These are phyloP conservation scores for Oreonectes daqikongensis DNA, from an alignment of 2,797 vertebrate species.

Conservation along the genomic window DNA sequence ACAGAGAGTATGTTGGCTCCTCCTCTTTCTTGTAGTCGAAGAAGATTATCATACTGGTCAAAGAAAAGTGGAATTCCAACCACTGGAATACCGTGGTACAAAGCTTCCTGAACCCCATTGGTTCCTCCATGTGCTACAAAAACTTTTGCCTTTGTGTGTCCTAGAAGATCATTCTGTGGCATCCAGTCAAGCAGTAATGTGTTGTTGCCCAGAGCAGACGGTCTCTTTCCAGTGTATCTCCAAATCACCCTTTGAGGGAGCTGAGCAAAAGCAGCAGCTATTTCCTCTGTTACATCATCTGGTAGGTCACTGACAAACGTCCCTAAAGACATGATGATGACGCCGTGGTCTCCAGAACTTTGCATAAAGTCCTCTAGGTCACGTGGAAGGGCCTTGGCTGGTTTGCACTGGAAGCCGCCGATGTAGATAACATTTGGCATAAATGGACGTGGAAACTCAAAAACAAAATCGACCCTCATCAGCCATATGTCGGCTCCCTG, in stretches of 20 bases:
- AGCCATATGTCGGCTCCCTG: conserved; percentile 59
- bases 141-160: conserved; percentile 47
- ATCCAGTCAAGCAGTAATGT: conserved; percentile 54
- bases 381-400: conserved; percentile 47
- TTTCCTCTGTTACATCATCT: conserved; percentile 41
- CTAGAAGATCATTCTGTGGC: conserved; percentile 52
- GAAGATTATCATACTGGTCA: conserved; percentile 36
- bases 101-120: conserved; percentile 47
- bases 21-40: conserved; percentile 21
- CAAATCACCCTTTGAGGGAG: conserved; percentile 51
- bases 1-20: conserved; percentile 12
- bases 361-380: conserved; percentile 53
- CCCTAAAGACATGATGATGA: conserved; percentile 63
- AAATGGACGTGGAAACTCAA: conserved; percentile 60
- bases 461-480: conserved; percentile 63
- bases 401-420: conserved; percentile 59
- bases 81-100: conserved; percentile 48
- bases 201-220: conserved; percentile 48
- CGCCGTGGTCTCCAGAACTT: conserved; percentile 51
- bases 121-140: conserved; percentile 54
- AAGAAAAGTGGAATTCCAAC: conserved; percentile 50
- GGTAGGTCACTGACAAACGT: conserved; percentile 42
- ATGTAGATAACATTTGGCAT: conserved; percentile 62
- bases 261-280: conserved; percentile 51
- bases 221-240: conserved; percentile 45